Conservation (phyloP, 1,140 invertebrate genomes). For the Papilio polytes region DNA sequence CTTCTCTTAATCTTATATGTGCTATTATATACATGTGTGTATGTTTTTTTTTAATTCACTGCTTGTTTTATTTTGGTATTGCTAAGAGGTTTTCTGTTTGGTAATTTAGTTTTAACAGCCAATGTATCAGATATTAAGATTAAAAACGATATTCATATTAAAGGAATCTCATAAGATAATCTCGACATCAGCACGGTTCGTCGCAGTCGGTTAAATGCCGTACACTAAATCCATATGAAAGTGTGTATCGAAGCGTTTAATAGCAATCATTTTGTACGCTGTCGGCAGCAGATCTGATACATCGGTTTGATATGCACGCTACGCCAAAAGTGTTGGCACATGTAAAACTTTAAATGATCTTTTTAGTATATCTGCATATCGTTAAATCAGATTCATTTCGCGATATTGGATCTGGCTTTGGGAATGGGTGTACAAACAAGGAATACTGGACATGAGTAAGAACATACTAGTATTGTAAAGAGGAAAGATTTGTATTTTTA, state of each 20-base stretch:
- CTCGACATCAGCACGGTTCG: not conserved
- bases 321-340: slow-evolving; percentile 20
- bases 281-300: slow-evolving; percentile 13
- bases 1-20: no score
- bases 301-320: slow-evolving; percentile 23
- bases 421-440: not conserved
- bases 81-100: no score
- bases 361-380: not conserved
- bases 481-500: no score
- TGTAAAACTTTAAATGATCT: not conserved
- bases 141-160: not conserved
- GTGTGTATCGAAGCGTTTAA: not conserved
- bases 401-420: not conserved
- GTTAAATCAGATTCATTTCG: not conserved
- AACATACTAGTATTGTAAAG: not conserved
- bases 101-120: no score
- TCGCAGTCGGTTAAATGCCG: not conserved
- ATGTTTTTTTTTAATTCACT: no score
- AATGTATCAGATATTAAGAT: no score
- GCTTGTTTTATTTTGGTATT: no score
- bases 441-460: not conserved
- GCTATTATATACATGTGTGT: no score
- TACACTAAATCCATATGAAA: slow-evolving; percentile 3
- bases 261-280: slow-evolving; percentile 17
- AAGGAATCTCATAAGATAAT: slow-evolving; percentile 4